Evolutionary conservation across 2,888 invertebrate species (phyloP).

Genomic region (Latheticus oryzae): DNA sequence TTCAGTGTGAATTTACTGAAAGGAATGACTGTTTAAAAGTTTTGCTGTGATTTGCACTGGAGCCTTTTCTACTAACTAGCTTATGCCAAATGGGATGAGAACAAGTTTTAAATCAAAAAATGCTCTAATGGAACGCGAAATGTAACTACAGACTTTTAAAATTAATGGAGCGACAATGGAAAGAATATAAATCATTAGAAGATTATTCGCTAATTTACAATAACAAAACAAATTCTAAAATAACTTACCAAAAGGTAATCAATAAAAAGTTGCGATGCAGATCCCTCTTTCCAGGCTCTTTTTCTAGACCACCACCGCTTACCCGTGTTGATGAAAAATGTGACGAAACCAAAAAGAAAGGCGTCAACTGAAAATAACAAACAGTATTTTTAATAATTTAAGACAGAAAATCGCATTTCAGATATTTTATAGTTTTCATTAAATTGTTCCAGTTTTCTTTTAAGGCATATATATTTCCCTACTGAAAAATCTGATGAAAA

Average conservation of each 20-base stretch:
- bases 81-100: slow-evolving; percentile 37
- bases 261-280: slow-evolving; percentile 16
- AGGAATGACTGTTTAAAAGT: slow-evolving; percentile 32
- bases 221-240: slow-evolving; percentile 16
- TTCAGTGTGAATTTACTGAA: slow-evolving; percentile 40
- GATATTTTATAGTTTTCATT: slow-evolving; percentile 58
- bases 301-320: slow-evolving; percentile 42
- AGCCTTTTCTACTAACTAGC: slow-evolving; percentile 30
- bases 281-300: slow-evolving; percentile 42
- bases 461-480: slow-evolving; percentile 51
- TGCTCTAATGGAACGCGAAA: slow-evolving; percentile 17
- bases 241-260: slow-evolving; percentile 14
- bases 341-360: slow-evolving; percentile 33
- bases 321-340: slow-evolving; percentile 39
- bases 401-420: slow-evolving; percentile 47
- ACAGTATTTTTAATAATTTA: slow-evolving; percentile 53
- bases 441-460: slow-evolving; percentile 55
- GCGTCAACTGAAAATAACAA: slow-evolving; percentile 53
- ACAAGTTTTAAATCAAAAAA: slow-evolving; percentile 30
- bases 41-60: slow-evolving; percentile 27
- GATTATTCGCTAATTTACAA: not conserved
- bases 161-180: no score
- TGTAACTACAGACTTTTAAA: slow-evolving; percentile 4
- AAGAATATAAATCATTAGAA: no score
- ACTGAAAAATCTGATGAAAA: slow-evolving; percentile 55